phyloP scores from a whole-genome alignment of 2,113 vertebrate species.

The Labeo catla region DNA sequence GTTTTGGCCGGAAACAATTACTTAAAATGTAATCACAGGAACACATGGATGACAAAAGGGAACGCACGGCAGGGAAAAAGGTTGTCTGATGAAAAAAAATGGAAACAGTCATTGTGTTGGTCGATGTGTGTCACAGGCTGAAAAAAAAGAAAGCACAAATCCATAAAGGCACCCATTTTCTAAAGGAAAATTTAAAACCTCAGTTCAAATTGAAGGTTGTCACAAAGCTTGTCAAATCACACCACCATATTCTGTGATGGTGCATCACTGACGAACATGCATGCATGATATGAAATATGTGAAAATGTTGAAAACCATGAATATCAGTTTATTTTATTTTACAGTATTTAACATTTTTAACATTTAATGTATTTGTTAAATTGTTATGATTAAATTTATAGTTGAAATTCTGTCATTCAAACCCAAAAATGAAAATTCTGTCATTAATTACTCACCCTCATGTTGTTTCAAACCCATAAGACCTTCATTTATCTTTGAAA shows the following conservation, averaged over 20 bases:
- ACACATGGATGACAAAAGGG: slow-evolving; percentile 23
- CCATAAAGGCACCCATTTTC: slow-evolving; percentile 11
- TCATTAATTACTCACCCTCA: too few relatives aligned
- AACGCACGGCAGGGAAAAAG: background rate
- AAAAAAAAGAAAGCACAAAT: slow-evolving; percentile 12
- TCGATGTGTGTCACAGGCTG: background rate
- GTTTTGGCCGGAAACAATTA: slow-evolving; percentile 5
- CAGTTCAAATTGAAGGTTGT: background rate
- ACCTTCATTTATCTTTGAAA: too few relatives aligned
- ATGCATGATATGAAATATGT: background rate
- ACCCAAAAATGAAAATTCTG: too few relatives aligned
- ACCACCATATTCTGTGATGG: background rate
- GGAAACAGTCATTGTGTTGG: slow-evolving; percentile 20
- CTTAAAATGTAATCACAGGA: slow-evolving; percentile 11
- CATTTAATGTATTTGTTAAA: background rate
- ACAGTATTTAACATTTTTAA: background rate
- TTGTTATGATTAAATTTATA: background rate
- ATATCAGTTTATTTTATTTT: background rate
- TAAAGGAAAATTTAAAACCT: background rate
- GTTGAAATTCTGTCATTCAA: background rate
- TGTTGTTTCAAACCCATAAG: too few relatives aligned
- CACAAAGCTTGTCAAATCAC: background rate
- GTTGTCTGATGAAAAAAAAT: background rate
- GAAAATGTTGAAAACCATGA: background rate
- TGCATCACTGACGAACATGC: background rate